phyloP scores from a whole-genome alignment of 2,888 invertebrate species.

The Polylopha cassiicola region DNA sequence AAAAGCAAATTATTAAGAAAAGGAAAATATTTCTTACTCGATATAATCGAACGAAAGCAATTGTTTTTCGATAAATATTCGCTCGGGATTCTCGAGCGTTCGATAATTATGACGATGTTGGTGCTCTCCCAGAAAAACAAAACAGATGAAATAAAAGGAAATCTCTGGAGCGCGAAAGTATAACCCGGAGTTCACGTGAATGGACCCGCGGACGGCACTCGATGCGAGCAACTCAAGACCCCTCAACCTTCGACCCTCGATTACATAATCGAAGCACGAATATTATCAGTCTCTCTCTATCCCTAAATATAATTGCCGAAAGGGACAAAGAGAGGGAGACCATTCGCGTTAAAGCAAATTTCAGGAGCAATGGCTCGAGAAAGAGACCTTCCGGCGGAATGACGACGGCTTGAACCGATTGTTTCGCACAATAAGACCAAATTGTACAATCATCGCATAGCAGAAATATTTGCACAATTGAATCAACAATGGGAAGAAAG shows the following conservation, averaged over 20 bases:
- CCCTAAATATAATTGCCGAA: constrained; percentile 25
- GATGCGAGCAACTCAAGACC: constrained; percentile 32
- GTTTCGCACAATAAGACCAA: constrained; percentile 51
- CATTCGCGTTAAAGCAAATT: constrained; percentile 25
- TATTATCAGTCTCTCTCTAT: constrained; percentile 29
- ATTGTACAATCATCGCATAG: constrained; percentile 43
- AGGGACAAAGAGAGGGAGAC: constrained; percentile 17
- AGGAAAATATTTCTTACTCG: constrained; percentile 11
- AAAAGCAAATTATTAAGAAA: too few relatives aligned
- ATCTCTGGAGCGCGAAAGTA: constrained; percentile 53
- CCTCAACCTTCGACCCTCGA: constrained; percentile 33
- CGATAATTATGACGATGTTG: constrained; percentile 56
- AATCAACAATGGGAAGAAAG: constrained; percentile 33
- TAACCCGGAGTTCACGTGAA: constrained; percentile 43
- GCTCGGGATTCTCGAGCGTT: constrained; percentile 47
- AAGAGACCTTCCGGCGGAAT: constrained; percentile 33
- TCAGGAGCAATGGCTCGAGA: constrained; percentile 37
- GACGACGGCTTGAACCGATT: constrained; percentile 41
- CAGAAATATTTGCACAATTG: constrained; percentile 43
- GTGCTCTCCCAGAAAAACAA: constrained; percentile 50
- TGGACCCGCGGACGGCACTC: constrained; percentile 29
- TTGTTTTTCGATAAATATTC: constrained; percentile 51
- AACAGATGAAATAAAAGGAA: constrained; percentile 54
- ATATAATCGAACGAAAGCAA: constrained; percentile 32
- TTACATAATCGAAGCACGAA: constrained; percentile 31